Conservation (phyloP, 2,888 invertebrate genomes). For the Cephalotes varians region DNA sequence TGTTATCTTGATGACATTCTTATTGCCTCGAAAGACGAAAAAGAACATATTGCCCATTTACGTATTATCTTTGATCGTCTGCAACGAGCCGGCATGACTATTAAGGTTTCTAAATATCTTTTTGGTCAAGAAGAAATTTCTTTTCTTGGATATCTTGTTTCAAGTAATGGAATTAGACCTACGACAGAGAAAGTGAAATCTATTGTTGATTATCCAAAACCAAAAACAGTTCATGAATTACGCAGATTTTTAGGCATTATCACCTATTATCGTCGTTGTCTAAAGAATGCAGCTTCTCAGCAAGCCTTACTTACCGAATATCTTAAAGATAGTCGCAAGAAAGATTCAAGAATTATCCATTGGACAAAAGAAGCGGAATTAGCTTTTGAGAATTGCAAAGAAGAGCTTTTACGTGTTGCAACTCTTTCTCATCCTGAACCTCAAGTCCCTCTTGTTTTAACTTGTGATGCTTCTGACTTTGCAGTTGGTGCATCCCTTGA, state of each 20-base stretch:
- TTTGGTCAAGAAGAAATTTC: not conserved
- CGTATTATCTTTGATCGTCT: not conserved
- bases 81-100: not conserved
- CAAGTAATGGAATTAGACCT: not conserved
- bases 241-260: not conserved
- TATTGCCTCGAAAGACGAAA: not conserved
- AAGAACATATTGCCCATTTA: not conserved
- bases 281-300: not conserved
- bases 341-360: not conserved
- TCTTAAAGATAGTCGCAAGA: not conserved
- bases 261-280: not conserved
- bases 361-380: not conserved
- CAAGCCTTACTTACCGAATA: not conserved
- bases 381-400: not conserved
- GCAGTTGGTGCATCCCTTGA: not conserved
- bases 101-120: not conserved
- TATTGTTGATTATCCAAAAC: not conserved
- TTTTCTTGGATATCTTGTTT: not conserved
- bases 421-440: not conserved
- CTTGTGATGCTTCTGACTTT: not conserved
- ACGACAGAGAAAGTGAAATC: not conserved
- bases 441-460: not conserved
- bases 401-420: not conserved
- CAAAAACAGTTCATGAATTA: not conserved
- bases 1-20: not conserved